Evolutionary conservation across 2,797 vertebrate species (phyloP).

Genomic region (Podarcis siculus): DNA sequence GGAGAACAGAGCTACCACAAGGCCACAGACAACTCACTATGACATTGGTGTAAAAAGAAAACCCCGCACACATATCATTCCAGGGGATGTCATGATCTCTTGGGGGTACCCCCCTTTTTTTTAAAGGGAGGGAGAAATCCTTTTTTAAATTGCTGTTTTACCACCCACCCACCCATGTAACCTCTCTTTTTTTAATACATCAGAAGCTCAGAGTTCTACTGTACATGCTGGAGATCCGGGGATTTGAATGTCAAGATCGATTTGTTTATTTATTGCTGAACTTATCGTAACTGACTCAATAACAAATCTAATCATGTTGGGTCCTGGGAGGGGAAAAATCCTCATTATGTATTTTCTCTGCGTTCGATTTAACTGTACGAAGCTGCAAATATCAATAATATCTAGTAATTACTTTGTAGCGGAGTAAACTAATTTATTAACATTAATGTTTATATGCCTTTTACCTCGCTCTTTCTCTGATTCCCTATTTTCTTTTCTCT

Average conservation of each 20-base stretch:
- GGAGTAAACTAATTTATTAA: constrained; percentile 83
- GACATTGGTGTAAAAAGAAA: constrained; percentile 35
- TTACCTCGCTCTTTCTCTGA: background rate
- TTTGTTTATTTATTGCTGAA: constrained; percentile 84
- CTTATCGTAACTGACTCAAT: constrained; percentile 79
- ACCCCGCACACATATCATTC: constrained; percentile 27
- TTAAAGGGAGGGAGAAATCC: background rate
- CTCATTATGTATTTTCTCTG: constrained; percentile 78
- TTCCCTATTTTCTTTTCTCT: background rate
- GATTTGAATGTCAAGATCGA: constrained; percentile 83
- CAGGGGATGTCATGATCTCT: background rate
- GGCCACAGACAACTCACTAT: constrained; percentile 35
- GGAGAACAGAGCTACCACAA: constrained; percentile 12
- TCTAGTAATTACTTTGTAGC: constrained; percentile 78
- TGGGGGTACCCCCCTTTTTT: constrained; percentile 31
- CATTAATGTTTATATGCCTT: constrained; percentile 79
- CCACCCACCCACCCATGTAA: too few relatives aligned
- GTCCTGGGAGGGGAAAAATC: constrained; percentile 64
- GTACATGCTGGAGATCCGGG: constrained; percentile 78
- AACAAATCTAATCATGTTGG: constrained; percentile 82
- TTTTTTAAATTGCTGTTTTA: background rate
- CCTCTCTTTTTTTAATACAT: background rate
- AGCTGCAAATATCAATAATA: constrained; percentile 81
- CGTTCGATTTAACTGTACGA: constrained; percentile 70
- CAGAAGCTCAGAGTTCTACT: constrained; percentile 72